These are phyloP conservation scores for Nannospalax galili DNA, from an alignment of 2,113 vertebrate species.

Conservation along the genomic window DNA sequence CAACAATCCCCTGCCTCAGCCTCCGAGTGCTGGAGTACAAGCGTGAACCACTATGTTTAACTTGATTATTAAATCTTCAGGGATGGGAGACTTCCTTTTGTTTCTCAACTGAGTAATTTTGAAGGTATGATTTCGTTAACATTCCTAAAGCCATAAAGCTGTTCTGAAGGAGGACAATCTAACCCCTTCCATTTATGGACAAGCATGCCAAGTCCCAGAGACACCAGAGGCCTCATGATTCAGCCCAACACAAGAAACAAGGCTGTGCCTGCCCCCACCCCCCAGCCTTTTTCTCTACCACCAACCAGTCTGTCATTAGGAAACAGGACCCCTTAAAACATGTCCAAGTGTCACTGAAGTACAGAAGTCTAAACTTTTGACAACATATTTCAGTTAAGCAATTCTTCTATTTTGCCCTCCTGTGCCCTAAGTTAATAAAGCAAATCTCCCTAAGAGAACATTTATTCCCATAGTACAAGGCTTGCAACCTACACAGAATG, in stretches of 20 bases:
- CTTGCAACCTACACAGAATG: conserved; percentile 53
- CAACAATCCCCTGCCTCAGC: not conserved
- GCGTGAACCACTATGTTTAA: too few relatives aligned
- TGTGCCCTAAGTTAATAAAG: conserved; percentile 77
- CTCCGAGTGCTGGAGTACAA: not conserved
- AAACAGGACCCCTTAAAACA: not conserved
- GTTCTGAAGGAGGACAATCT: not conserved
- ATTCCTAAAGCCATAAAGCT: not conserved
- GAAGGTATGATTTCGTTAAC: not conserved
- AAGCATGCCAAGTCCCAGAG: not conserved
- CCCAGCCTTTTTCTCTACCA: not conserved
- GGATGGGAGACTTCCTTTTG: not conserved
- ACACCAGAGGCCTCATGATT: rapidly evolving
- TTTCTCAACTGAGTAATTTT: not conserved
- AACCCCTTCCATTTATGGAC: not conserved
- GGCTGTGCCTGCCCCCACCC: not conserved
- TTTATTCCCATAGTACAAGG: conserved; percentile 64
- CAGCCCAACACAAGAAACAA: rapidly evolving
- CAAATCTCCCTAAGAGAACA: conserved; percentile 67
- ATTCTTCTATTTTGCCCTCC: conserved; percentile 63
- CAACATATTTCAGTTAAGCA: conserved; percentile 44
- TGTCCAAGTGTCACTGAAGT: conserved; percentile 14
- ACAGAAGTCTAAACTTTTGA: conserved; percentile 40
- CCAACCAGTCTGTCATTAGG: not conserved
- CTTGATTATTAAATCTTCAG: not conserved